These are phyloP conservation scores for Raphicerus campestris DNA, from an alignment of 2,113 vertebrate species.

Conservation along the genomic window DNA sequence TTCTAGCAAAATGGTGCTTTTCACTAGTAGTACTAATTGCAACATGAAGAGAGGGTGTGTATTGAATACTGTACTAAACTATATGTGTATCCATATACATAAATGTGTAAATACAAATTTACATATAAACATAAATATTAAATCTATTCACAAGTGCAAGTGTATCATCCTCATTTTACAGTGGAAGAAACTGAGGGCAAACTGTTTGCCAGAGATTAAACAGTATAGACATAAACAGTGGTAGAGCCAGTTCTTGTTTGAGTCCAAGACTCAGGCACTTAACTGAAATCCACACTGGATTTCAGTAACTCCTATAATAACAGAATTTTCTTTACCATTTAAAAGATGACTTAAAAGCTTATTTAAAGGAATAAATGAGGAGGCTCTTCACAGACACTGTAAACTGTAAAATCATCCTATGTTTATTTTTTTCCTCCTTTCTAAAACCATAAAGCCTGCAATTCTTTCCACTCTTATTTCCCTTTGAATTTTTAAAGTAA, in stretches of 20 bases:
- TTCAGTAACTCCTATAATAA: background rate
- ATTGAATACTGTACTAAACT: background rate
- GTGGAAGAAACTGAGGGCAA: background rate
- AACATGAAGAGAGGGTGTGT: background rate
- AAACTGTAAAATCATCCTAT: background rate
- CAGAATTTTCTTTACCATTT: conserved; percentile 5
- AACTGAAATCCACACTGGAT: background rate
- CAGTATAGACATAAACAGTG: background rate
- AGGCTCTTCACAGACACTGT: background rate
- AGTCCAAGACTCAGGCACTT: background rate
- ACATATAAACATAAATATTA: background rate
- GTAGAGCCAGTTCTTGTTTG: background rate
- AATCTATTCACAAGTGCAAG: background rate
- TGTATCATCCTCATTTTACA: background rate
- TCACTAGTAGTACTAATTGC: background rate
- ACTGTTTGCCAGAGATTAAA: background rate
- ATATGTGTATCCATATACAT: background rate
- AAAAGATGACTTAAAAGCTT: conserved; percentile 34
- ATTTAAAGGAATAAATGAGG: background rate
- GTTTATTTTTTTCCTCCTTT: conserved; percentile 28
- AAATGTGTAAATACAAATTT: background rate
- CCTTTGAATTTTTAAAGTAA: conserved; percentile 20
- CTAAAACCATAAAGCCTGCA: conserved; percentile 1
- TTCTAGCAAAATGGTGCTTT: background rate
- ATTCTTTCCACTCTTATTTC: conserved; percentile 7